phyloP scores from a whole-genome alignment of 2,888 invertebrate genomes.

The Molanna angustata region DNA sequence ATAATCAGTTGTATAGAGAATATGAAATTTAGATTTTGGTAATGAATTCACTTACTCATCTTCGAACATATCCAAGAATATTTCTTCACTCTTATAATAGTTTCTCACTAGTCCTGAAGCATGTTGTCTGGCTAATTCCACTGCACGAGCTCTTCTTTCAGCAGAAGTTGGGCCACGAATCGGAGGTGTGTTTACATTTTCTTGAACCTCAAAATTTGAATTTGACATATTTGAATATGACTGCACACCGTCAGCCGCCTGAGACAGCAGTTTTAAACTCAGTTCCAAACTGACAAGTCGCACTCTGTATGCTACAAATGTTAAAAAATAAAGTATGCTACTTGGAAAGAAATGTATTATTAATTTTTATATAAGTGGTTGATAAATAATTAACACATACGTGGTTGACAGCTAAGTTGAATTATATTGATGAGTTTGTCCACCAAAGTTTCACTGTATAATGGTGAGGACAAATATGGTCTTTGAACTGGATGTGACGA shows the following conservation, averaged over 20 bases:
- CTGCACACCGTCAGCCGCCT: constrained; percentile 53
- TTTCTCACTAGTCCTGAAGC: constrained; percentile 82
- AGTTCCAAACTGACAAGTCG: constrained; percentile 91
- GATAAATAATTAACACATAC: constrained; percentile 47
- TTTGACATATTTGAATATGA: constrained; percentile 52
- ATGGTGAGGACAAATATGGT: constrained; percentile 46
- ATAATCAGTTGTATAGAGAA: too few species aligned
- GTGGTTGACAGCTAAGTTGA: constrained; percentile 79
- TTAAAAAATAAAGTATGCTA: background rate
- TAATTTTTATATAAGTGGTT: background rate
- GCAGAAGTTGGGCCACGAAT: constrained; percentile 54
- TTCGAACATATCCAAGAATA: constrained; percentile 98
- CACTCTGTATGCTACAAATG: constrained; percentile 73
- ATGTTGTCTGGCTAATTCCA: constrained; percentile 73
- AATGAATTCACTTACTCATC: constrained; percentile 73
- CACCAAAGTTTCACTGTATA: constrained; percentile 79
- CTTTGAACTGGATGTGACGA: constrained; percentile 37
- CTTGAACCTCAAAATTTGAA: constrained; percentile 35
- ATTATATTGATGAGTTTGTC: constrained; percentile 83
- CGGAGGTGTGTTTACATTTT: background rate
- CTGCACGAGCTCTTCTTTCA: constrained; percentile 49
- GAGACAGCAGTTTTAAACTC: constrained; percentile 73
- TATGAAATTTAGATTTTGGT: too few species aligned
- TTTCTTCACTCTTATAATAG: constrained; percentile 96
- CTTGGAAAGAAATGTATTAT: background rate